Conservation (phyloP, 2,113 vertebrate species). For the Butorides virescens region DNA sequence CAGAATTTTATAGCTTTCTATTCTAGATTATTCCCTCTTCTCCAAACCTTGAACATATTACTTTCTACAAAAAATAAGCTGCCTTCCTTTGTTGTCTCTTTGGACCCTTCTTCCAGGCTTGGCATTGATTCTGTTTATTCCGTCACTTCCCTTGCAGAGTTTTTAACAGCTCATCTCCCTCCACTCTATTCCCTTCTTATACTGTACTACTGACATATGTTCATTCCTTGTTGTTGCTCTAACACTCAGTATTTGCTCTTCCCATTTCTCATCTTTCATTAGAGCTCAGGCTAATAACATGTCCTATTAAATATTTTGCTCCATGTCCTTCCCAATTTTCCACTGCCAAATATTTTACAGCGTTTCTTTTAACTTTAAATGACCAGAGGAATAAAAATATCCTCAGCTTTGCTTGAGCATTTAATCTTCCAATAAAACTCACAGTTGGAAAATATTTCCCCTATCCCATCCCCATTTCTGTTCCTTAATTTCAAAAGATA, state of each 20-base stretch:
- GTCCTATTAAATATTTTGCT: neutral
- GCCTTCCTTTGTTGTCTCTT: neutral
- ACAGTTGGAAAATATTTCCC: neutral
- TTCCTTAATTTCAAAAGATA: neutral
- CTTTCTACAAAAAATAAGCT: neutral
- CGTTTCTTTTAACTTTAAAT: neutral
- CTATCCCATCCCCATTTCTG: neutral
- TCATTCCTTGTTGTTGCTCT: neutral
- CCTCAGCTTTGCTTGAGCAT: neutral
- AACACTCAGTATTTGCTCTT: neutral
- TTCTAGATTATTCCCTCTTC: neutral
- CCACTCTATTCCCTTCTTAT: neutral
- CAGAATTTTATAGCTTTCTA: constrained; percentile 12
- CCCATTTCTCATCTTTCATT: neutral
- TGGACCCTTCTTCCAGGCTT: neutral
- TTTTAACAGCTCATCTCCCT: neutral
- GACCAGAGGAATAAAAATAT: neutral
- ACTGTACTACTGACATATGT: neutral
- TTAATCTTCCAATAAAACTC: neutral
- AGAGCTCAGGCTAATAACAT: neutral
- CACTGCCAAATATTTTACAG: neutral
- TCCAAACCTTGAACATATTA: neutral
- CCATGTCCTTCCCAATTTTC: neutral
- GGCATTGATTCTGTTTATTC: neutral
- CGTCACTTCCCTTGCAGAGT: neutral